Evolutionary conservation across 2,113 vertebrate species (phyloP), one percentile per base, ranked within the genome.

Genomic region (Myotis davidii): DNA sequence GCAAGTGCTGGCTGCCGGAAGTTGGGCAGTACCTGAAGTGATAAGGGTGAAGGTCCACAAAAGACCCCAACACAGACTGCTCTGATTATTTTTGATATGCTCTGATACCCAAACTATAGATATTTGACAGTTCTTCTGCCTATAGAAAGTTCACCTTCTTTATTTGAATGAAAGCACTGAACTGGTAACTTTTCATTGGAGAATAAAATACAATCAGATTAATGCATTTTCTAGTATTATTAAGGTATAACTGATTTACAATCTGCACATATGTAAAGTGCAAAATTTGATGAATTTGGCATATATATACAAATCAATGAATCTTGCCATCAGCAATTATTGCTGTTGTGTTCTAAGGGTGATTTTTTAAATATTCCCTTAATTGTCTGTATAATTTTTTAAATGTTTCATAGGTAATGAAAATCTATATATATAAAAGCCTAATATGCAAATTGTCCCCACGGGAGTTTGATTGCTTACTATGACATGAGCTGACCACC

Each of bases 131-230:
- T 84, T 88, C 14, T 27, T 85, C 27, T 50, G 64, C 48, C 52
- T 65, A 73, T 7, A 90, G 54, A 82, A 93, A 34, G 34, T 73
- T 78, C 5, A 45, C 61, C 10, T 85, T 52, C 27, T 86, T 25
- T 73, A 76, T 34, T 82, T 79, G 39, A 84, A 11, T 90, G n/a
- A 89, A 89, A 90, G 23, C 18, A 59, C 18, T 50, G 23, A 76
- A 74, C 64, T 64, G 39, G 34, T 90, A 89, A 61, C 8, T 69
- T 92, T 74, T 84, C 64, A 73, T 9, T 78, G 50, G 32, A 84
- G n/a, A 54, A 86, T 90, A 94, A 82, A 89, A 88, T 59, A 21
- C n/a, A 87, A 27, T 65, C 65, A 56, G 45, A 93, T 88, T 32
- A 77, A 81, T 76, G 65, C 9, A 90, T 86, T 83, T 78, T 86